Evolutionary conservation across 64 coral and sea anemone species (phyloP).

Genomic region (Porites lutea): DNA sequence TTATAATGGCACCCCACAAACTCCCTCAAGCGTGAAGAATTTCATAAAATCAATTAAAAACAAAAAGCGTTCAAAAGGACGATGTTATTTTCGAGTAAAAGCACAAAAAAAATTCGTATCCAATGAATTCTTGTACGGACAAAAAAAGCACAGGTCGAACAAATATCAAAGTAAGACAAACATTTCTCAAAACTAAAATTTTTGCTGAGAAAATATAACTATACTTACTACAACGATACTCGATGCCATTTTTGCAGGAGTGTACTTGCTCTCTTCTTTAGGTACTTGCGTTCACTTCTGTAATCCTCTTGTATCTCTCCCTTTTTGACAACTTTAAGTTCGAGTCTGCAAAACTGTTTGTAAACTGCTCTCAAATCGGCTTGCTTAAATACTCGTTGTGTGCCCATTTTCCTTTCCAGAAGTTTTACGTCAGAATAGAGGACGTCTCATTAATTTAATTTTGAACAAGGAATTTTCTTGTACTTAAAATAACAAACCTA

Average conservation of each 20-base stretch:
- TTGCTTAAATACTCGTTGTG: neutral
- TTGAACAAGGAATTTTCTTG: neutral
- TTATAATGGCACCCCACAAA: neutral
- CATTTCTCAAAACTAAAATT: too few species aligned
- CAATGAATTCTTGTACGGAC: too few species aligned
- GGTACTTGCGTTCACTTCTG: neutral
- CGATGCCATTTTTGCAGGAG: neutral
- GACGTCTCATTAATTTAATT: neutral
- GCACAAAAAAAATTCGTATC: too few species aligned
- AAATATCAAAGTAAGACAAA: too few species aligned
- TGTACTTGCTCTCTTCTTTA: neutral
- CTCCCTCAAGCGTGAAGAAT: neutral
- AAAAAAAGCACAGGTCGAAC: too few species aligned
- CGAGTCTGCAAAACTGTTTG: neutral
- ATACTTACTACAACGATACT: neutral
- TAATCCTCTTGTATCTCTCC: neutral
- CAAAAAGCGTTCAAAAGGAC: too few species aligned
- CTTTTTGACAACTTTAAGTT: neutral
- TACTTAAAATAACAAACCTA: conserved; percentile 10
- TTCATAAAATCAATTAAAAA: neutral
- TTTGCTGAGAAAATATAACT: neutral
- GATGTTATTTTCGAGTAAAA: too few species aligned
- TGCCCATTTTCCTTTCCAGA: neutral
- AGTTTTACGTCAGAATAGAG: neutral
- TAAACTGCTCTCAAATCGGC: neutral